Percentiles rank a stretch among this genome's conserved stretches.
Evolutionary conservation across 2,888 invertebrate genomes (phyloP).

Genomic region (Sicus ferrugineus): DNA sequence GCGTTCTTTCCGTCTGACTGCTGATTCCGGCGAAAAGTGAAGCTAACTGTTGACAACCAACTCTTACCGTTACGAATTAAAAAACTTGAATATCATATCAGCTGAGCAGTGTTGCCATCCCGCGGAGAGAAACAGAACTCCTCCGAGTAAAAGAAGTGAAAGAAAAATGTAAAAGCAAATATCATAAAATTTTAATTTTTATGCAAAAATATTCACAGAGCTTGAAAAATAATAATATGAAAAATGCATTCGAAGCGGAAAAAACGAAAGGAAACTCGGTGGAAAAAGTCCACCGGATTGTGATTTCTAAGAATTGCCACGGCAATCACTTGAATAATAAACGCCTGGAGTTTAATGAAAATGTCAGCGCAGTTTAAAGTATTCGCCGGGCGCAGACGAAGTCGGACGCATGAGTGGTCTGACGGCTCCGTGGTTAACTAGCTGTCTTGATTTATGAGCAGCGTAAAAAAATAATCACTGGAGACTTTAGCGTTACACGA

Average conservation of each 20-base stretch:
- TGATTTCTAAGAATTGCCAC: background rate
- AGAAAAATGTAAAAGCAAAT: background rate
- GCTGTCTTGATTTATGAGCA: slow-evolving; percentile 4
- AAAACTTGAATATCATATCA: background rate
- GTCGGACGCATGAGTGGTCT: background rate
- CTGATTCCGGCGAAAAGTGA: background rate
- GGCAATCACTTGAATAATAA: background rate
- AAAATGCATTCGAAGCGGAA: background rate
- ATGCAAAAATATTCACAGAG: background rate
- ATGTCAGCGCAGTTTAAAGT: background rate
- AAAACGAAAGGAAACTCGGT: background rate
- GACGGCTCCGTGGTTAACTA: background rate
- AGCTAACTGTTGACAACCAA: background rate
- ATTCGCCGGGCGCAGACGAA: background rate
- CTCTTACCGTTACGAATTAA: background rate
- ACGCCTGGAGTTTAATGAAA: background rate
- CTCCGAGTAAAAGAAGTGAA: too few species aligned
- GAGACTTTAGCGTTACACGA: background rate
- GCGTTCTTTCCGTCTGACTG: background rate
- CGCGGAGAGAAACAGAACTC: background rate
- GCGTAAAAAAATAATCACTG: background rate
- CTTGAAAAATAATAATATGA: background rate
- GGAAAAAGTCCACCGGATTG: background rate
- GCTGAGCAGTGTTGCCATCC: background rate
- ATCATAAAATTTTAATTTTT: background rate